phyloP scores from a whole-genome alignment of 2,888 invertebrate species.

The Drosophila macrospina region DNA sequence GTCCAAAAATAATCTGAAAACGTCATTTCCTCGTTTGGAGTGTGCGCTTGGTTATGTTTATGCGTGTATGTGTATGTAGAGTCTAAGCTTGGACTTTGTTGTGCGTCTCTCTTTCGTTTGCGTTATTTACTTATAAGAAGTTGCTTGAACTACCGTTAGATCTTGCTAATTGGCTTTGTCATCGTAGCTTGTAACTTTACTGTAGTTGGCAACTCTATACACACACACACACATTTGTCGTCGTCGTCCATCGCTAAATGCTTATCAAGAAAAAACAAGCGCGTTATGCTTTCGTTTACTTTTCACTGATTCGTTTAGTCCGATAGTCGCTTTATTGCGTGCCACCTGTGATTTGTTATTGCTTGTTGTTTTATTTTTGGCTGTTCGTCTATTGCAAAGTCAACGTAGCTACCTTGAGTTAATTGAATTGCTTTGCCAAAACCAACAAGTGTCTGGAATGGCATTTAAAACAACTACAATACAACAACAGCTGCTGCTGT shows the following conservation, averaged over 20 bases:
- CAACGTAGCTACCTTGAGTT: constrained; percentile 59
- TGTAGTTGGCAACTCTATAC: constrained; percentile 51
- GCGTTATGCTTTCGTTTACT: constrained; percentile 44
- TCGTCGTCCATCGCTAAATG: constrained; percentile 28
- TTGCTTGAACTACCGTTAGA: constrained; percentile 75
- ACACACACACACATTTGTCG: constrained; percentile 15
- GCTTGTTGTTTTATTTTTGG: constrained; percentile 41
- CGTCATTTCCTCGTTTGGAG: constrained; percentile 71
- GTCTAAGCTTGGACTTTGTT: constrained; percentile 48
- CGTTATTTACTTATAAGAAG: constrained; percentile 65
- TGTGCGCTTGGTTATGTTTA: constrained; percentile 16
- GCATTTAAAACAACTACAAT: constrained; percentile 26
- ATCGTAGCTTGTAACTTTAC: constrained; percentile 42
- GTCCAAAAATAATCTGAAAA: constrained; percentile 73
- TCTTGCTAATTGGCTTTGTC: constrained; percentile 69
- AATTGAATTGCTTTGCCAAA: constrained; percentile 56
- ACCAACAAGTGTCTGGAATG: constrained; percentile 24
- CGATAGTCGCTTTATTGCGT: constrained; percentile 53
- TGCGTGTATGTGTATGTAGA: constrained; percentile 1
- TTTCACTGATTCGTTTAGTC: constrained; percentile 41
- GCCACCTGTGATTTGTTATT: constrained; percentile 58
- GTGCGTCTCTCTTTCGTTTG: constrained; percentile 52
- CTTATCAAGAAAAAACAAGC: constrained; percentile 41
- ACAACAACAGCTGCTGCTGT: constrained; percentile 15
- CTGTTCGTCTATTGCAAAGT: too few relatives aligned